phyloP scores from a whole-genome alignment of 2,888 invertebrate genomes.

The Pyrrhia umbra region DNA sequence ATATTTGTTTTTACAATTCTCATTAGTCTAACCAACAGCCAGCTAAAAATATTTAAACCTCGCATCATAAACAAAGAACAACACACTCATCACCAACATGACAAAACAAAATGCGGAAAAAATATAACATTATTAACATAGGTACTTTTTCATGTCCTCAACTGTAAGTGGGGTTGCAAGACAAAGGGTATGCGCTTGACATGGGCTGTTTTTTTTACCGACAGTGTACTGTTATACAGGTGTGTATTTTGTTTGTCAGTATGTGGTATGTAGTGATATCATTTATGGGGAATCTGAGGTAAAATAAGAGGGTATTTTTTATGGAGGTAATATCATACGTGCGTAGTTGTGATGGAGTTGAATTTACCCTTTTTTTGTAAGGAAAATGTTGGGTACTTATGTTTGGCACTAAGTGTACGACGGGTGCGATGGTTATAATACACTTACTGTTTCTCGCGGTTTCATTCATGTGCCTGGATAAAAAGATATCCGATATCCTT shows the following conservation, averaged over 20 bases:
- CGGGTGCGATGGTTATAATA: background rate
- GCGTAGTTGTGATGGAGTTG: constrained; percentile 13
- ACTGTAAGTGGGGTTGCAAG: constrained; percentile 59
- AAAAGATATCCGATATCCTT: too few species aligned
- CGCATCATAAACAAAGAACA: constrained; percentile 28
- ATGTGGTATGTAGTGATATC: constrained; percentile 39
- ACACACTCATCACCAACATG: constrained; percentile 23
- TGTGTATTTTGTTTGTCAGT: constrained; percentile 30
- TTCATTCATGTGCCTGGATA: background rate
- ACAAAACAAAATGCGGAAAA: constrained; percentile 42
- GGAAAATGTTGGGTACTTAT: constrained; percentile 11
- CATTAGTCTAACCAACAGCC: constrained; percentile 32
- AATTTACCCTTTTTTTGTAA: constrained; percentile 25
- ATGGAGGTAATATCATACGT: constrained; percentile 18
- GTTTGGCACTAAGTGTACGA: constrained; percentile 11
- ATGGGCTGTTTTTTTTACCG: constrained; percentile 63
- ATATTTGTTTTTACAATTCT: background rate
- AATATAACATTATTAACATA: constrained; percentile 40
- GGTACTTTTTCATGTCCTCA: constrained; percentile 49
- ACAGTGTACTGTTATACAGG: constrained; percentile 35
- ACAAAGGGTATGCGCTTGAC: constrained; percentile 67
- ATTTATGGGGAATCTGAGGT: constrained; percentile 40
- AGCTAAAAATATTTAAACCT: constrained; percentile 32
- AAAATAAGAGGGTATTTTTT: constrained; percentile 33
- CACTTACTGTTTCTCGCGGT: background rate